Base-by-base conservation (phyloP, 2,797 vertebrate species). In the Mionectes olivaceus region DNA sequence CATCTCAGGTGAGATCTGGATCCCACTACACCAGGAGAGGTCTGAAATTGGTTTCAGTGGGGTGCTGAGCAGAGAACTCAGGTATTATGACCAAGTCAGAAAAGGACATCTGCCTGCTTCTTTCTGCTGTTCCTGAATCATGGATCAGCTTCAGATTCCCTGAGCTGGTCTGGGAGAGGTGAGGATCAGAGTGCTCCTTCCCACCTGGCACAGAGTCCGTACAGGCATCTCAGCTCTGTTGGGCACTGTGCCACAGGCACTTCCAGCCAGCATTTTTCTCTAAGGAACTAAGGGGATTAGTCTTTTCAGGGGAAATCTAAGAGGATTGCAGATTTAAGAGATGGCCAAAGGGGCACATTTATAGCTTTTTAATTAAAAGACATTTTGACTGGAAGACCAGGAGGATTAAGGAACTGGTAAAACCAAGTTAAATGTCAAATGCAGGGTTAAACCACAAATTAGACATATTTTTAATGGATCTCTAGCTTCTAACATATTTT, bases 321-420 rank as follows among this genome's bases (percentile, higher is more conserved):
- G 91, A 95, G 93, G 92, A 95, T 55, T 96, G 43, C 28, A 88
- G 91, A 91, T 95, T 93, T 89, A 92, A 94, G 89, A 92, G 91
- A 94, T 97, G 82, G 69, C 76, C 82, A 79, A 23, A 85, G 76
- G 82, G 61, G 57, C 35, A 49, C 65, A 16, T 83, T 94, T 91
- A 89, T 85, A 83, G 84, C 25, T 95, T 94, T 95, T 96, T 93
- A 95, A 94, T 96, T 94, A 95, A 93, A 96, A 95, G 79, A 37
- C 85, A 75, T 86, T 95, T 92, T 93, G 79, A 75, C 47, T 94
- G 1, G 5, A 87, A 93, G 80, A 81, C 50, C 82, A 78, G 79
- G 50, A 73, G 59, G 76, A 94, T 97, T 95, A 97, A 69, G 47
- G 75, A 69, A 83, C 70, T 13, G 13, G 92, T 86, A 93, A 89